Base-by-base conservation (phyloP, 2,888 invertebrate species). In the Luperina nickerlii region DNA sequence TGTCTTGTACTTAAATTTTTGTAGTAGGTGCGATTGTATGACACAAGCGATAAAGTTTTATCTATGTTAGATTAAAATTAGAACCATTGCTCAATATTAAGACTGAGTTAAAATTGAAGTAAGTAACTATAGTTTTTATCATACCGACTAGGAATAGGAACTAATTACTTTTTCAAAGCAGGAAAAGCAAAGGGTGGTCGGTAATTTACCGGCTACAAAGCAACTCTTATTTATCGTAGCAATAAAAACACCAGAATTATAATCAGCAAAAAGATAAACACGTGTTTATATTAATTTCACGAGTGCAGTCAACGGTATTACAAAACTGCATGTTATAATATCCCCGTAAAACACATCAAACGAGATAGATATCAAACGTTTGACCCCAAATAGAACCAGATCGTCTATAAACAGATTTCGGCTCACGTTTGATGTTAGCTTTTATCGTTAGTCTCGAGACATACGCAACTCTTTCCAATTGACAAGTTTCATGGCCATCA, bases 371-470 rank as follows among this genome's bases (percentile, higher is more conserved):
- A 94, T 94, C 92, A 94, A 95, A 94, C 92, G 93, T 90, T 93
- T 94, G 93, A 94, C 93, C 93, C 93, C 91, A 94, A 95, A 94
- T 94, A 92, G 93, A 94, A 95, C 93, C 94, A 95, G 94, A 93
- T 92, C 75, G 88, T 90, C 90, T 88, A 91, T 93, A 93, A 93
- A 93, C 92, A 92, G 90, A 89, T 88, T 89, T 91, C 90, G 90
- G 91, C 88, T 84, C 87, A 81, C 92, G 91, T 94, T 95, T 94
- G 94, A 95, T 94, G 94, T 96, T 93, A 89, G 90, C 91, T 92
- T 94, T 93, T 92, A 93, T 92, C 89, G 89, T 90, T 88, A 90
- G 78, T 86, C n/a, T 75, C 86, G 82, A 83, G 90, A 91, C 88
- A 91, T 89, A 88, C 88, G 89, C 87, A 91, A 91, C 91, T 90